Evolutionary conservation across 1,140 invertebrate species (phyloP), one percentile per base, ranked within the genome.

Genomic region (Macrobrachium nipponense): DNA sequence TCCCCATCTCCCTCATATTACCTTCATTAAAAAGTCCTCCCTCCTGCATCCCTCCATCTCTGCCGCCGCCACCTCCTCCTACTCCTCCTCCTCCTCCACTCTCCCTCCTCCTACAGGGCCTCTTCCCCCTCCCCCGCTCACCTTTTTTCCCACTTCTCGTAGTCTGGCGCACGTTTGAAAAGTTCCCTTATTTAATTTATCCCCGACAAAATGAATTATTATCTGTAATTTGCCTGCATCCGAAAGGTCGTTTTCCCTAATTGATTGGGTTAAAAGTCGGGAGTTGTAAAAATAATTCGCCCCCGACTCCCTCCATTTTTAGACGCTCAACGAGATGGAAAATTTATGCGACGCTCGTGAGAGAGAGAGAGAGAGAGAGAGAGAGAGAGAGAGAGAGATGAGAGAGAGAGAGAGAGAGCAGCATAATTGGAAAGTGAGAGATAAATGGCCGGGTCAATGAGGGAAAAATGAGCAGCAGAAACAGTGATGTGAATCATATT

Each of bases 201-300:
- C 83, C 83, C 62, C 76, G 76, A 80, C 83, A 86, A 86, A 86
- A 80, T 80, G 76, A 86, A 86, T 86, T 86, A 86, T 80, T 80
- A 86, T 80, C 83, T 86, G 83, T 86, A 86, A 86, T 86, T 86
- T 86, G 66, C 83, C 83, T 80, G 83, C 83, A 85, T 86, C 79
- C 83, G 76, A 79, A 72, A 73, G 83, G 76, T 80, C 83, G 77
- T 86, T 86, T 86, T 80, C 76, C 83, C 77, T 80, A 86, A 86
- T 86, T 86, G 77, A 86, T 86, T 86, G 77, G 77, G 73, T 86
- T 86, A 86, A 86, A 86, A 86, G 66, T 86, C 83, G 23, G 73
- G 77, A 86, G 77, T 86, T 86, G 83, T 80, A 86, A 86, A 86
- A 86, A 86, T 86, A 80, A 80, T 79, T 72, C 78, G 66, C 62